phyloP scores from a whole-genome alignment of 1,140 invertebrate genomes.

The Lucilia sericata region DNA sequence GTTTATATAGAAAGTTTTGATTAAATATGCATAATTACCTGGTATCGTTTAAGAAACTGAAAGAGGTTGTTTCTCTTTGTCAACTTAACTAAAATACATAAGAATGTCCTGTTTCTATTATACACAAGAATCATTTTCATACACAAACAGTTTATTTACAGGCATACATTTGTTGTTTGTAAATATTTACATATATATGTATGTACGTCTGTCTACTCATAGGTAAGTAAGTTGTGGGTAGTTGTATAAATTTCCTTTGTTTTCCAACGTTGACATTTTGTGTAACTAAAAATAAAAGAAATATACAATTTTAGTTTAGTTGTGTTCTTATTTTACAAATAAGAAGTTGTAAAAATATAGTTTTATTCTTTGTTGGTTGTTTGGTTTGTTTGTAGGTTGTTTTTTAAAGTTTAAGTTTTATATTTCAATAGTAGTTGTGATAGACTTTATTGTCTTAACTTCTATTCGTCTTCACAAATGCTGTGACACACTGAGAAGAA shows the following conservation, averaged over 20 bases:
- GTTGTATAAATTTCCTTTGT: background rate
- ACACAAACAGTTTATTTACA: background rate
- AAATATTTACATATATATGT: background rate
- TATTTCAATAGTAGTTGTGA: slow-evolving; percentile 12
- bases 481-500: background rate
- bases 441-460: background rate
- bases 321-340: background rate
- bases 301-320: background rate
- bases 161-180: background rate
- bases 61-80: slow-evolving; percentile 27
- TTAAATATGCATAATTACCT: slow-evolving; percentile 46
- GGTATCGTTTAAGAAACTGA: slow-evolving; percentile 37
- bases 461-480: background rate
- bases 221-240: background rate
- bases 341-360: background rate
- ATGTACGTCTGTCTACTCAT: background rate
- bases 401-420: slow-evolving; percentile 10
- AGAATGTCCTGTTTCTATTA: slow-evolving; percentile 21
- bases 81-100: background rate
- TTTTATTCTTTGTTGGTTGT: background rate
- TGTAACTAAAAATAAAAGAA: background rate
- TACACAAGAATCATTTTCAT: background rate
- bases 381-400: slow-evolving; percentile 11
- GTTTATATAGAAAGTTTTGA: slow-evolving; percentile 32
- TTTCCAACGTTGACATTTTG: background rate